These are phyloP conservation scores for Synaphobranchus kaupii DNA, from an alignment of 2,797 vertebrate genomes.

Conservation along the genomic window DNA sequence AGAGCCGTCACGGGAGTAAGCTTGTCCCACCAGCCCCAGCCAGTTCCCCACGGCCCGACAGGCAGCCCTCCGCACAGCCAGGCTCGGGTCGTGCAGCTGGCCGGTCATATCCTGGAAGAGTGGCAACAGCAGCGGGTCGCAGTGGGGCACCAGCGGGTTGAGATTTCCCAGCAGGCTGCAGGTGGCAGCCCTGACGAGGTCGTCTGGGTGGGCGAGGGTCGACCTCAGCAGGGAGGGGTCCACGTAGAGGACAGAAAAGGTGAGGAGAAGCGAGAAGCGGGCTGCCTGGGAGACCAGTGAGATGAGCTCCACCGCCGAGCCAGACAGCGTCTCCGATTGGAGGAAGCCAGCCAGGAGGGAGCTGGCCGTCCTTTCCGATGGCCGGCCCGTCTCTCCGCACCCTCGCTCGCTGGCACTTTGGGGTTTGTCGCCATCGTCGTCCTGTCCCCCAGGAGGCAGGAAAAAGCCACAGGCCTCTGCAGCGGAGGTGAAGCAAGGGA, in stretches of 20 bases:
- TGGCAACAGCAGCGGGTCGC: slow-evolving; percentile 22
- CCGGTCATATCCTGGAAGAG: slow-evolving; percentile 62
- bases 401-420: slow-evolving; percentile 14
- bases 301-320: slow-evolving; percentile 76
- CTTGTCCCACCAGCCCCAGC: slow-evolving; percentile 60
- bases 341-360: slow-evolving; percentile 69
- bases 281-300: slow-evolving; percentile 76
- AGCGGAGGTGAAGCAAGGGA: slow-evolving; percentile 53
- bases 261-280: slow-evolving; percentile 56
- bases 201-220: slow-evolving; percentile 72
- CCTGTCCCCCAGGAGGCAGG: slow-evolving; percentile 21
- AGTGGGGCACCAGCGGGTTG: slow-evolving; percentile 48
- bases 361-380: slow-evolving; percentile 56
- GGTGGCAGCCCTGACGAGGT: slow-evolving; percentile 73
- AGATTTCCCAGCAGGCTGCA: slow-evolving; percentile 81
- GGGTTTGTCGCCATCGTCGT: background rate
- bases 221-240: slow-evolving; percentile 62
- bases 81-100: slow-evolving; percentile 59
- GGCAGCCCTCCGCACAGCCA: slow-evolving; percentile 61
- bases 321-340: slow-evolving; percentile 60
- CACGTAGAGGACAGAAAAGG: slow-evolving; percentile 60
- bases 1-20: background rate
- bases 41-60: slow-evolving; percentile 72
- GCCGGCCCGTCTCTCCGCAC: background rate
- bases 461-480: slow-evolving; percentile 61